Evolutionary conservation across 2,888 invertebrate genomes (phyloP).

Genomic region (Craniophora ligustri): DNA sequence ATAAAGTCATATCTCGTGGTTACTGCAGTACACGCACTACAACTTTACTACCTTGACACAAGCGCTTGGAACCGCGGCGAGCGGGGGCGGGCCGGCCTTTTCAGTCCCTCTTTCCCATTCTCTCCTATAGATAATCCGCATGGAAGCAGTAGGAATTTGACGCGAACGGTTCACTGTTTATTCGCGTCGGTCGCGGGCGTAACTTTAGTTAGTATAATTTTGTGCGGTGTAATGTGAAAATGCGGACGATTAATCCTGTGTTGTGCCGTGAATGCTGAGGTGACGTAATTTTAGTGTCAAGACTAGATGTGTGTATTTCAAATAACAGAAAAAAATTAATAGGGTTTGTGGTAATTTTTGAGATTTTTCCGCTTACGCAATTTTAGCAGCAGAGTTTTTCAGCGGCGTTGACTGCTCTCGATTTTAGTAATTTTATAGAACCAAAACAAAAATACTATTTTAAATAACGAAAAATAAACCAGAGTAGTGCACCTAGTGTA

Average conservation of each 20-base stretch:
- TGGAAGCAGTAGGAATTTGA: conserved; percentile 45
- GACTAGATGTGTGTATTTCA: neutral
- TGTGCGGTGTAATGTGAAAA: neutral
- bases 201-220: conserved; percentile 15
- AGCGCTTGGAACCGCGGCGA: neutral
- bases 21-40: neutral
- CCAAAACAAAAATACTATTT: too few species aligned
- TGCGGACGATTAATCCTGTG: neutral
- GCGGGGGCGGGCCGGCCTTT: conserved; percentile 12
- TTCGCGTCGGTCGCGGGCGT: neutral
- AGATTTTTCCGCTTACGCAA: too few species aligned
- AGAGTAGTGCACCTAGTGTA: too few species aligned
- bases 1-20: conserved; percentile 2
- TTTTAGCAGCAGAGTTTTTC: too few species aligned
- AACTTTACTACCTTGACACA: neutral
- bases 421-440: too few species aligned
- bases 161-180: conserved; percentile 31
- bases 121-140: conserved; percentile 38
- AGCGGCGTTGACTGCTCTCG: too few species aligned
- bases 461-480: too few species aligned
- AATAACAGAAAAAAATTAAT: neutral
- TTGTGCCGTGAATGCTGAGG: neutral
- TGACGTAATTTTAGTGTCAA: neutral
- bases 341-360: too few species aligned
- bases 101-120: conserved; percentile 23